These are phyloP conservation scores for Drosophila dives DNA, from an alignment of 2,888 invertebrate genomes.

Conservation along the genomic window DNA sequence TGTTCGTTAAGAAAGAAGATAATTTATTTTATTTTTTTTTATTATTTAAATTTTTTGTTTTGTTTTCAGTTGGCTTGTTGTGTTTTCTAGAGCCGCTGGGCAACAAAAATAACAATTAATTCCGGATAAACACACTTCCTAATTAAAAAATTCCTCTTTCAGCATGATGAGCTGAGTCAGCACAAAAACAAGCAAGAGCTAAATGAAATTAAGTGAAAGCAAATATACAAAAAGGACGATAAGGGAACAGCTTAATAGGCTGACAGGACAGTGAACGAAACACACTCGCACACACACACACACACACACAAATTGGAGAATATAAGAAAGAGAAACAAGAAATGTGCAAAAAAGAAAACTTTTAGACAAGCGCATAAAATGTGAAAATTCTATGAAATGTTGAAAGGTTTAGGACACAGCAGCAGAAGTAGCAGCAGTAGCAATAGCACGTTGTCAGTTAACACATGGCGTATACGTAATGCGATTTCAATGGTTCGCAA, in stretches of 20 bases:
- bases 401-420: conserved; percentile 36
- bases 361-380: conserved; percentile 41
- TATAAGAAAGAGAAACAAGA: conserved; percentile 18
- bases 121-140: conserved; percentile 81
- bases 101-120: conserved; percentile 76
- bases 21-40: conserved; percentile 13
- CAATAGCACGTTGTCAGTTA: conserved; percentile 31
- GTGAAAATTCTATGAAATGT: conserved; percentile 34
- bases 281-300: conserved; percentile 13
- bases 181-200: conserved; percentile 54
- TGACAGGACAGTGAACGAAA: conserved; percentile 38
- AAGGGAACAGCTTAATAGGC: conserved; percentile 51
- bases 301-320: conserved; percentile 21
- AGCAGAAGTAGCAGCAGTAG: not conserved
- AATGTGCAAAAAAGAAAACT: conserved; percentile 24
- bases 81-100: conserved; percentile 25
- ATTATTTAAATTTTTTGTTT: not conserved
- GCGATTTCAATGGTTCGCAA: conserved; percentile 51
- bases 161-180: conserved; percentile 53
- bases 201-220: conserved; percentile 66
- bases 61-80: conserved; percentile 11
- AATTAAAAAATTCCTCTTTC: conserved; percentile 80
- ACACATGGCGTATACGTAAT: conserved; percentile 73
- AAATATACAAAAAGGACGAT: conserved; percentile 46
- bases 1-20: conserved; percentile 35